These are phyloP conservation scores for Drosophila paramelanica DNA, from an alignment of 2,888 invertebrate genomes.

Conservation along the genomic window DNA sequence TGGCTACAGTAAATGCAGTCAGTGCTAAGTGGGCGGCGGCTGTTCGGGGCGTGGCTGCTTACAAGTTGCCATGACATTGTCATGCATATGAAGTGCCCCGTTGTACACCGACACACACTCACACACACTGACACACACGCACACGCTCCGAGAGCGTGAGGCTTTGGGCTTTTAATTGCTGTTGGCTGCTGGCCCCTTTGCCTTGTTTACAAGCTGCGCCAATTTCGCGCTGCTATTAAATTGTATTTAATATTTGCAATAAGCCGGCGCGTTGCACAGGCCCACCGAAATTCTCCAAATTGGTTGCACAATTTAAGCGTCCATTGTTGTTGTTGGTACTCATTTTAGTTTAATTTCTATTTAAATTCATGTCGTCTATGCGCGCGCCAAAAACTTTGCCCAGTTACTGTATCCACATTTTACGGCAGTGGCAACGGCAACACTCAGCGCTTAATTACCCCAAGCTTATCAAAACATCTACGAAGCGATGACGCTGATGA, in stretches of 20 bases:
- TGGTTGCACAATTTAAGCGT: conserved; percentile 72
- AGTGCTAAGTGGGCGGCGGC: conserved; percentile 9
- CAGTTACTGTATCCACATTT: conserved; percentile 51
- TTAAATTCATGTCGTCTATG: conserved; percentile 77
- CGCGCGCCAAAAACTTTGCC: conserved; percentile 57
- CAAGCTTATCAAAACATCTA: conserved; percentile 80
- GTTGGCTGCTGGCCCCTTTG: conserved; percentile 38
- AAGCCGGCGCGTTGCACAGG: conserved; percentile 6
- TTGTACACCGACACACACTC: conserved; percentile 10
- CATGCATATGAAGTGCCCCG: conserved; percentile 71
- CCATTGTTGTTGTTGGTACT: conserved; percentile 48
- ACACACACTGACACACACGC: conserved; percentile 20
- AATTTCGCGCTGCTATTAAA: conserved; percentile 72
- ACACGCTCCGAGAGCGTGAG: conserved; percentile 4
- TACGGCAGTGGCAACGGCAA: conserved; percentile 52
- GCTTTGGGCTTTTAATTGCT: conserved; percentile 65
- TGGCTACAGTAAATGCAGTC: conserved; percentile 61
- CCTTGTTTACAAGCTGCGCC: conserved; percentile 75
- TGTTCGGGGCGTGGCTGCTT: conserved; percentile 53
- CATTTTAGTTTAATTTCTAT: conserved; percentile 80
- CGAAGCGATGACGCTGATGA: conserved; percentile 62
- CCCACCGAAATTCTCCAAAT: conserved; percentile 49
- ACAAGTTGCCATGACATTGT: conserved; percentile 80
- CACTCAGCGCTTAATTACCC: conserved; percentile 77
- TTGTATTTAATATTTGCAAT: conserved; percentile 70